Evolutionary conservation across 2,888 invertebrate genomes (phyloP), one percentile per base, ranked within the genome.

Genomic region (Orthosia cruda): DNA sequence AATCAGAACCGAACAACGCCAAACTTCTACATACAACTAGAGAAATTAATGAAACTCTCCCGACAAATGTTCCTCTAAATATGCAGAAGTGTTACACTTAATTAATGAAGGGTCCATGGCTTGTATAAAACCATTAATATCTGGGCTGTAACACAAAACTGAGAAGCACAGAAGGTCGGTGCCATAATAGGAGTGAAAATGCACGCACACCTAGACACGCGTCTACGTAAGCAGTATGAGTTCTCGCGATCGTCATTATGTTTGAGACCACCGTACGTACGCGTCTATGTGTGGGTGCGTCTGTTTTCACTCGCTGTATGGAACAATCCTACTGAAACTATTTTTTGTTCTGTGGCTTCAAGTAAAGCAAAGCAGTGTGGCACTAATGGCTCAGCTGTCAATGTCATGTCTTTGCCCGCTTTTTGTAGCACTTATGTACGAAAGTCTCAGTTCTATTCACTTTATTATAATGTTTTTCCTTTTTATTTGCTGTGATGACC

Each of bases 321-420:
- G 4, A 20, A 3, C 12, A 0, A 1, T 12, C 7, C 55, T 77
- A 50, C 75, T 70, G 54, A 16, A 18, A 16, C 1, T n/a, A n/a
- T 62, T 9, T 70, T 55, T 2, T 62, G 50, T 61, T n/a, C 20
- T 45, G 70, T 76, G 76, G 68, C 82, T 85, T 85, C 84, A 87
- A 90, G 89, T 89, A 92, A 92, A 94, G 91, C 92, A 93, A 92
- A 92, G 91, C 93, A 92, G 81, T 91, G 89, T 86, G 87, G 89
- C 91, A 88, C 93, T 95, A 95, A 95, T 95, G 94, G 93, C 89
- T 85, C 81, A 85, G 86, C 84, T 93, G 92, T 95, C 95, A 95
- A 93, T 87, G 95, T 95, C 95, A 92, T 90, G 85, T 91, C 91
- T 90, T 81, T 87, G 87, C 89, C 87, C 90, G 91, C 93, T 95